A percentile compares a stretch with the other conserved stretches of the same genome.
phyloP scores from a whole-genome alignment of 2,113 vertebrate species.

The Aldabrachelys gigantea region DNA sequence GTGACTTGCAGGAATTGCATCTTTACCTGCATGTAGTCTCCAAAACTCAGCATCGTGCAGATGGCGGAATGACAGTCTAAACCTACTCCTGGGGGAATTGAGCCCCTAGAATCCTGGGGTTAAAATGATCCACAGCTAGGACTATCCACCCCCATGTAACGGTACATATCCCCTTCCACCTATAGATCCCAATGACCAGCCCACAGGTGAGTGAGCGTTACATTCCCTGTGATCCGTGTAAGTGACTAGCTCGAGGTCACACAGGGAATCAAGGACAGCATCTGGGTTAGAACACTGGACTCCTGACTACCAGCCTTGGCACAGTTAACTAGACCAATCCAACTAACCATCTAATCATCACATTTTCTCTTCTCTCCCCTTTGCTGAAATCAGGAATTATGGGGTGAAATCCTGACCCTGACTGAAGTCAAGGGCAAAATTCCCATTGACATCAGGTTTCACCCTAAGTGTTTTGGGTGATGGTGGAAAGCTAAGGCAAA shows the following conservation, averaged over 20 bases:
- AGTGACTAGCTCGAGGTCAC: not conserved
- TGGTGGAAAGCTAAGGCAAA: not conserved
- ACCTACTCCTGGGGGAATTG: accelerated
- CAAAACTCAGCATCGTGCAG: accelerated
- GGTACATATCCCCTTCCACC: not conserved
- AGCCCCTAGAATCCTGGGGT: not conserved
- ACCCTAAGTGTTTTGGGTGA: not conserved
- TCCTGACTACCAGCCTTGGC: not conserved
- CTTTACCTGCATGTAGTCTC: accelerated
- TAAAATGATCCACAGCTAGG: not conserved
- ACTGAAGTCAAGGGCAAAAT: not conserved
- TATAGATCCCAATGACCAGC: not conserved
- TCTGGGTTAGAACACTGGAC: not conserved
- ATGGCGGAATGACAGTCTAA: accelerated
- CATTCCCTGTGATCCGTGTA: too few species aligned
- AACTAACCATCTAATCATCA: not conserved
- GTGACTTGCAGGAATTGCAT: accelerated
- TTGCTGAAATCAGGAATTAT: not conserved
- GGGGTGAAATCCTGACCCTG: not conserved
- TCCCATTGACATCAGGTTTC: not conserved
- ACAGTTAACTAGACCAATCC: not conserved
- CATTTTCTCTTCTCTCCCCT: not conserved
- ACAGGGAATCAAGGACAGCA: not conserved
- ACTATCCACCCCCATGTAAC: not conserved
- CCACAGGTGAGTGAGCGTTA: not conserved